A percentile compares a stretch with the other conserved stretches of the same genome.
phyloP scores from a whole-genome alignment of 2,113 vertebrate species.

The Forbesichthys papilliferus region DNA sequence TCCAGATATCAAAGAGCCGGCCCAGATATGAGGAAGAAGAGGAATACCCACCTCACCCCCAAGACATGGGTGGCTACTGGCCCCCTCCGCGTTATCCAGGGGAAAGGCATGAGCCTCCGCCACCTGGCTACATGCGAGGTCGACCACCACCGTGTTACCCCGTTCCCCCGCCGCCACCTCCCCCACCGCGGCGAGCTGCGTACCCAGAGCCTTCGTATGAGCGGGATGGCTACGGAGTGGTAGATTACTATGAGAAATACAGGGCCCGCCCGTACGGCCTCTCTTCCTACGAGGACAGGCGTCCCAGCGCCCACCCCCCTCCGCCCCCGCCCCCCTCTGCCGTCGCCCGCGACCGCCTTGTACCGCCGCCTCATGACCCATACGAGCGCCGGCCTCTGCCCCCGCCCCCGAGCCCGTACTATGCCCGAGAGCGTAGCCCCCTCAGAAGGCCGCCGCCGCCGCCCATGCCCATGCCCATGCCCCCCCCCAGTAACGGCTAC shows the following conservation, averaged over 20 bases:
- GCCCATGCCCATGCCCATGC: conserved; percentile 61
- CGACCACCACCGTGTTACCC: conserved; percentile 75
- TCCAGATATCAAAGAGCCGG: conserved; percentile 94
- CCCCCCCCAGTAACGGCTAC: conserved; percentile 85
- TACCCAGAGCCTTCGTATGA: conserved; percentile 85
- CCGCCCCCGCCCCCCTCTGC: conserved; percentile 75
- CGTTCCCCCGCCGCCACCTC: conserved; percentile 81
- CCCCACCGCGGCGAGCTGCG: conserved; percentile 70
- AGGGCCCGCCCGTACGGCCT: conserved; percentile 87
- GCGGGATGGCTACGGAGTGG: conserved; percentile 83
- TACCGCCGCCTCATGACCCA: conserved; percentile 80
- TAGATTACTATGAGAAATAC: conserved; percentile 98
- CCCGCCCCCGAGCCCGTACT: conserved; percentile 85
- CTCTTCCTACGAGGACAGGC: conserved; percentile 74
- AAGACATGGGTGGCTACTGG: conserved; percentile 91
- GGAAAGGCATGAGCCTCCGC: conserved; percentile 81
- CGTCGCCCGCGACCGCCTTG: conserved; percentile 82
- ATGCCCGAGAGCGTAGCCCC: conserved; percentile 90
- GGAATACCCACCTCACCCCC: conserved; percentile 82
- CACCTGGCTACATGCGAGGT: conserved; percentile 65
- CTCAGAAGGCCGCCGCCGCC: conserved; percentile 77
- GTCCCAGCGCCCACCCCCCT: conserved; percentile 59
- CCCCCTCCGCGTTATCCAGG: conserved; percentile 88
- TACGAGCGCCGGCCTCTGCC: conserved; percentile 90
- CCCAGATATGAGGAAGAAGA: conserved; percentile 87